Evolutionary conservation across 2,888 invertebrate genomes (phyloP).

Genomic region (Epinotia demarniana): DNA sequence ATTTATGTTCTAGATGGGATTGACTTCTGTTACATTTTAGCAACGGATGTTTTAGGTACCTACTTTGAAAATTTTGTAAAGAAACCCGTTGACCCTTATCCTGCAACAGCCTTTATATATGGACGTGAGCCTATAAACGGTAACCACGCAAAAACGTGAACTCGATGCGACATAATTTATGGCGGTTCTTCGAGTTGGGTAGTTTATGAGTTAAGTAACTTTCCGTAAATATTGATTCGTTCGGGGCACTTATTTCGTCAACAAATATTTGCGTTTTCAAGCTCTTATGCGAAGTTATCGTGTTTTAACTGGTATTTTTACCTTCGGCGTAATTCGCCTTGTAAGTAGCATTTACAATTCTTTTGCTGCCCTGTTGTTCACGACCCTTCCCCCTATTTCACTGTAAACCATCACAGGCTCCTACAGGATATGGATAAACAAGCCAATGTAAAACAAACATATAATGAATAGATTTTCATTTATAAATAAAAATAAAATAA

Average conservation of each 20-base stretch:
- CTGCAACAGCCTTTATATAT: not conserved
- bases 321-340: too few relatives aligned
- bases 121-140: slow-evolving; percentile 2
- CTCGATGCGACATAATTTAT: slow-evolving; percentile 1
- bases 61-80: not conserved
- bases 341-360: too few relatives aligned
- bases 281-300: not conserved
- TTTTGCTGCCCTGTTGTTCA: too few relatives aligned
- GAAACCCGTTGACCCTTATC: not conserved
- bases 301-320: not conserved
- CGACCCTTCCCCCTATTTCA: too few relatives aligned
- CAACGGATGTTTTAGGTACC: not conserved
- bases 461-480: too few relatives aligned
- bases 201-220: not conserved
- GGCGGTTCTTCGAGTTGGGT: not conserved
- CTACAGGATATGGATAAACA: too few relatives aligned
- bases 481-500: too few relatives aligned
- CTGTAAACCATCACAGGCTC: too few relatives aligned
- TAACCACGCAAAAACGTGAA: slow-evolving; percentile 4
- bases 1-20: not conserved
- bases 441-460: too few relatives aligned
- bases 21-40: not conserved
- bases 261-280: not conserved
- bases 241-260: not conserved
- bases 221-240: not conserved